Evolutionary conservation across 2,113 vertebrate species (phyloP), one percentile per base, ranked within the genome.

Genomic region (Anolis sagrei): DNA sequence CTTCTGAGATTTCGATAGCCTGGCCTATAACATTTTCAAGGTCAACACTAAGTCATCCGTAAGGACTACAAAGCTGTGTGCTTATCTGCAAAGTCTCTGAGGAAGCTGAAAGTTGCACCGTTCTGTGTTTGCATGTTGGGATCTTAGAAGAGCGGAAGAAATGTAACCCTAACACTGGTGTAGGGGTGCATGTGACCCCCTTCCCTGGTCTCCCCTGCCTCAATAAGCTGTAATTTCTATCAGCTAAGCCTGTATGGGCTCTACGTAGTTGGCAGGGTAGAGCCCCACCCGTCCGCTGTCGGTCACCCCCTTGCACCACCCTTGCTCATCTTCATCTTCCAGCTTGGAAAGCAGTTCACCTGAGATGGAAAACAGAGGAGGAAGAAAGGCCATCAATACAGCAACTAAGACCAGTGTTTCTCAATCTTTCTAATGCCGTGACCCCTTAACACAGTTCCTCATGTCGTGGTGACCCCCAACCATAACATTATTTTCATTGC

Each of bases 261-360:
- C 95, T 21, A 95, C 97, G 27, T 97, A 98, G 89, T 98, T 97
- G 70, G 97, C 97, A 0, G 97, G 97, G 83, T 97, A 98, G 88
- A 97, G 97, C 44, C 97, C 97, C 87, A 97, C 95, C 49, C 93
- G 96, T 32, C 97, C 97, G 4, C 90, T 91, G 27, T 94, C 96
- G 70, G 97, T 96, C 58, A 96, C 91, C 19, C 97, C 97, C 89
- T 96, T 95, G 90, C 96, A 97, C 97, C 97, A 98, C 19, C 97
- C 97, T 94, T 98, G 97, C 51, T 97, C 97, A 7, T 98, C 97
- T 83, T 97, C 97, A 51, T 98, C 97, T 92, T 97, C 97, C 1
- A 97, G 93, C 92, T 98, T 98, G 85, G 97, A 94, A 82, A 98
- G 97, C 80, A 95, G 94, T 86, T 98, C 97, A 16, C 97, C 97